These are phyloP conservation scores for Hippocampus abdominalis DNA, from an alignment of 2,113 vertebrate genomes.

Conservation along the genomic window DNA sequence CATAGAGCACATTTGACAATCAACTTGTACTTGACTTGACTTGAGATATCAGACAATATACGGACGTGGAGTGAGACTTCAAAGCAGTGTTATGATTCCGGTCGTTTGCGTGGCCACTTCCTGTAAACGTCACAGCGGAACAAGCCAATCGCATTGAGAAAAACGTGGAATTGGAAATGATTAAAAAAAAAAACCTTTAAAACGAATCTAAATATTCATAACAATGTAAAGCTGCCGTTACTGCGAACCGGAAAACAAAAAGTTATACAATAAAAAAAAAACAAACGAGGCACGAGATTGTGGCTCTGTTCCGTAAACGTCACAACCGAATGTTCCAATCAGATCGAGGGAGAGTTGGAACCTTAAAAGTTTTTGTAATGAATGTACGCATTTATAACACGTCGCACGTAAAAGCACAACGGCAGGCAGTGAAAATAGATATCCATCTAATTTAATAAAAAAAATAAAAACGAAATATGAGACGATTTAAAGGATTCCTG, in stretches of 20 bases:
- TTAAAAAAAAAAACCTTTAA: background rate
- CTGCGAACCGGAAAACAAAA: background rate
- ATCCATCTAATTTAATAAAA: background rate
- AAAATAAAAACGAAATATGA: background rate
- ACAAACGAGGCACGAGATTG: background rate
- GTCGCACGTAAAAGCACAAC: background rate
- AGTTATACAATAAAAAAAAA: background rate
- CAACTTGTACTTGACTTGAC: background rate
- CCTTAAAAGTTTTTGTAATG: background rate
- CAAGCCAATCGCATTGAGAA: slow-evolving; percentile 35
- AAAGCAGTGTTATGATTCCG: slow-evolving; percentile 52
- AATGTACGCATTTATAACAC: background rate
- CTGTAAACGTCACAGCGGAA: slow-evolving; percentile 33
- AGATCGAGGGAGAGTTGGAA: background rate
- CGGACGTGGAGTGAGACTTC: slow-evolving; percentile 1
- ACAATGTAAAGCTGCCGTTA: no score
- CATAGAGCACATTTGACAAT: no score
- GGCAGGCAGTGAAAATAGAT: background rate
- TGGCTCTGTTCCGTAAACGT: slow-evolving; percentile 54
- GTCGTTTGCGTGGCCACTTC: slow-evolving; percentile 52
- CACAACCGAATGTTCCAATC: background rate
- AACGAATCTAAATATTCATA: background rate
- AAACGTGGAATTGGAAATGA: no score
- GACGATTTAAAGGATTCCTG: background rate
- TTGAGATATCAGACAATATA: background rate